A percentile compares a stretch with the other conserved stretches of the same genome.
Evolutionary conservation across 2,113 vertebrate species (phyloP).

Genomic region (Oryzias javanicus): DNA sequence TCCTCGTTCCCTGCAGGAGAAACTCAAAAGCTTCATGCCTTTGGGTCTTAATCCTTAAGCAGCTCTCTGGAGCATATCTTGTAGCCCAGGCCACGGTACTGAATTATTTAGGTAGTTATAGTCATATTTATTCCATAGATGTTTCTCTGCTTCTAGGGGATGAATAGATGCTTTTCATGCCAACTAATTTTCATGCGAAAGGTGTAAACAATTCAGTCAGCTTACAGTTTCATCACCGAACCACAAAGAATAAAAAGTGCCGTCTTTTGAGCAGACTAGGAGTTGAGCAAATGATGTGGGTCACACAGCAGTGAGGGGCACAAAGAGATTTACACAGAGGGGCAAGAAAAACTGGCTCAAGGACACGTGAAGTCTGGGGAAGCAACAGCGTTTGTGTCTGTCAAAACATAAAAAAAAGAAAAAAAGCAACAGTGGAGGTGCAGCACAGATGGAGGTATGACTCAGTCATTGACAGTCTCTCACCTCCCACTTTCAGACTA

Average conservation of each 20-base stretch:
- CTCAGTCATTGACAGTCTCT: constrained; percentile 52
- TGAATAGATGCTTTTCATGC: constrained; percentile 1
- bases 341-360: constrained; percentile 32
- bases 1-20: constrained; percentile 39
- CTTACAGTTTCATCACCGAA: not conserved
- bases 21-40: constrained; percentile 52
- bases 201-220: not conserved
- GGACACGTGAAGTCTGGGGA: constrained; percentile 46
- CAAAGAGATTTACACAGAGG: not conserved
- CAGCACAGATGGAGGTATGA: constrained; percentile 54
- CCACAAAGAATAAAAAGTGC: not conserved
- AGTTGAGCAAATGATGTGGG: constrained; percentile 7
- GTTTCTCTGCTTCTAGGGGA: constrained; percentile 4
- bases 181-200: not conserved
- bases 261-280: not conserved
- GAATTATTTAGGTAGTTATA: constrained; percentile 40
- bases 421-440: constrained; percentile 9
- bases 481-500: constrained; percentile 59
- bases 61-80: constrained; percentile 31
- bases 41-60: constrained; percentile 38
- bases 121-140: constrained; percentile 18
- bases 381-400: constrained; percentile 38
- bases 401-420: constrained; percentile 28
- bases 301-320: constrained; percentile 16
- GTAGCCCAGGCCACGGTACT: constrained; percentile 17